Evolutionary conservation across 1,140 invertebrate genomes (phyloP).

Genomic region (Akabosia matsudoensis): DNA sequence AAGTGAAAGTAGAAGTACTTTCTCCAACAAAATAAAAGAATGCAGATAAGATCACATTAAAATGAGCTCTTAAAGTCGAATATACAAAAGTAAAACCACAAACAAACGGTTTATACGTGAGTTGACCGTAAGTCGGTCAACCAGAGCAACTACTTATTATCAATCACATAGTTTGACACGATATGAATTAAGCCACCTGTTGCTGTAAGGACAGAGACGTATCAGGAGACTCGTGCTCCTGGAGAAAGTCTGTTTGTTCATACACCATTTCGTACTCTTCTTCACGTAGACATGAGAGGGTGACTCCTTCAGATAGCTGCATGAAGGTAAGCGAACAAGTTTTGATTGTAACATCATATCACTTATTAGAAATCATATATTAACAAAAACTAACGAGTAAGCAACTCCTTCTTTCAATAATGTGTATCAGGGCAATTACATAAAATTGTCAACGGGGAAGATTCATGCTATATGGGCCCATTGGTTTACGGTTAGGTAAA

Average conservation of each 20-base stretch:
- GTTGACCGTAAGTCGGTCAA: background rate
- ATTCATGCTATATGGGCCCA: no score
- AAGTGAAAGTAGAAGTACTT: no score
- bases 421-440: no score
- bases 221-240: conserved; percentile 30
- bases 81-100: no score
- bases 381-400: no score
- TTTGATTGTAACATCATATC: conserved; percentile 21
- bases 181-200: conserved; percentile 14
- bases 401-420: no score
- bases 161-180: background rate
- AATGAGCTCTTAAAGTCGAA: no score
- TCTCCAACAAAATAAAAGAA: no score
- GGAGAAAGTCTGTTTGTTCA: conserved; percentile 31
- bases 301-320: conserved; percentile 38
- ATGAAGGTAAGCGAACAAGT: conserved; percentile 9
- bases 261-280: conserved; percentile 38
- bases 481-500: no score
- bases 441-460: no score
- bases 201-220: conserved; percentile 28
- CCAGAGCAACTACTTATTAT: background rate
- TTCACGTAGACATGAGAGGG: conserved; percentile 32
- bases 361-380: no score
- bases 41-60: no score
- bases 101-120: background rate